Evolutionary conservation across 2,888 invertebrate genomes (phyloP), one percentile per base, ranked within the genome.

Genomic region (Rhagophthalmus giganteus): DNA sequence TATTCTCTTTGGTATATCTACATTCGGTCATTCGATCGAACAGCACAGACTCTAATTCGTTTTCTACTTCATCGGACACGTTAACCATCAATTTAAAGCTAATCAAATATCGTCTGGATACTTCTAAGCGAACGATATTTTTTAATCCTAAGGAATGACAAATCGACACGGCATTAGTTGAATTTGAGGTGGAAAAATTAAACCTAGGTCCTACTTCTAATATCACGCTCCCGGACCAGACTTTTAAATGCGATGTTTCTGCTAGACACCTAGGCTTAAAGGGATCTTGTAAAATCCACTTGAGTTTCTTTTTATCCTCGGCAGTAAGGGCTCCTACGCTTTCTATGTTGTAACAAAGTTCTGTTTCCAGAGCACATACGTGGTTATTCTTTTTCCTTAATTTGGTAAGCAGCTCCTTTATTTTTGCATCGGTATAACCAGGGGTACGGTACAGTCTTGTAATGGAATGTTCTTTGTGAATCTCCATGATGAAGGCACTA

Each of bases 11-110:
- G 0, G 82, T 80, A 66, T 97, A 98, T 45, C 85, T 79, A 69
- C 93, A 94, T 75, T 97, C 87, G 1, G 95, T 95, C 96, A 97
- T 96, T 57, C 86, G 83, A 77, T 97, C 97, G 73, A 93, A 86
- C 15, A 97, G 73, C n/a, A 79, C 73, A 28, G 82, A 75, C 13
- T 79, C 82, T 63, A 85, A 76, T 46, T 74, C 73, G 59, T 76
- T 74, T 68, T 77, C 75, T 37, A 75, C 69, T 54, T 65, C 64
- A 46, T 63, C 64, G 6, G 75, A 62, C 11, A 80, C 65, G 58
- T 72, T 68, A 49, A 77, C 74, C 9, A 67, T 52, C 47, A 68
- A 66, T 27, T 57, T 58, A 60, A 82, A 81, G 30, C 76, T 76
- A 45, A 90, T 77, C 12, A 86, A 77, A 74, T 94, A 95, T 61